Evolutionary conservation across 2,888 invertebrate species (phyloP), one percentile per base, ranked within the genome.

Genomic region (Scaptodrosophila latifasciaeformis): DNA sequence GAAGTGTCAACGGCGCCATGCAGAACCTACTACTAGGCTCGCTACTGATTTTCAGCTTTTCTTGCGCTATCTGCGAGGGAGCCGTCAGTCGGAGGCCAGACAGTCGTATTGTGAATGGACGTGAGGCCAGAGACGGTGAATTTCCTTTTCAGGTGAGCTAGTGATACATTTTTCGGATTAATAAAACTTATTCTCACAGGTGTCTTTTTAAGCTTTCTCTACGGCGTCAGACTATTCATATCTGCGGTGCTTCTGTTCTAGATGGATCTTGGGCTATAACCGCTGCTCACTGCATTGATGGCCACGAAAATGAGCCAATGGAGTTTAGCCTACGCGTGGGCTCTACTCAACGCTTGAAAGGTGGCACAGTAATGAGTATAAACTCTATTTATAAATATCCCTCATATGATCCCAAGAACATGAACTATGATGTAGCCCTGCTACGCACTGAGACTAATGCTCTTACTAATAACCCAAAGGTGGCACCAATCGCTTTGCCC

Each of bases 371-470:
- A 0, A 64, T 82, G 55, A 47, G 49, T 7, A 67, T 85, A 2
- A 62, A 67, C 10, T 63, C 71, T 17, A 82, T 85, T 39, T 69
- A 81, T 46, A 72, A 72, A 19, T 85, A 85, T 70, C 85, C 85
- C 2, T 67, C 70, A 3, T 85, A 84, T 53, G 75, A 82, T 46
- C 15, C 79, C n/a, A 62, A 61, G 12, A 77, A 80, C 21, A 82
- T 84, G 83, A 85, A 84, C 49, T 84, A 70, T 19, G 85, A 85
- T 68, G 84, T 83, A 9, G 78, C 84, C 0, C 66, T 85, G 7
- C 29, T 85, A 29, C 79, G 80, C 13, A 81, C 81, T 0, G 49
- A 62, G 2, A 54, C 44, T 10, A 74, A 66, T n/a, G 64, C 63
- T 1, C 44, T 83, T 5, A 71, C 67, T 27, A 62, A 59, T n/a